Evolutionary conservation across 2,113 vertebrate species (phyloP).

Genomic region (Burhinus bistriatus): DNA sequence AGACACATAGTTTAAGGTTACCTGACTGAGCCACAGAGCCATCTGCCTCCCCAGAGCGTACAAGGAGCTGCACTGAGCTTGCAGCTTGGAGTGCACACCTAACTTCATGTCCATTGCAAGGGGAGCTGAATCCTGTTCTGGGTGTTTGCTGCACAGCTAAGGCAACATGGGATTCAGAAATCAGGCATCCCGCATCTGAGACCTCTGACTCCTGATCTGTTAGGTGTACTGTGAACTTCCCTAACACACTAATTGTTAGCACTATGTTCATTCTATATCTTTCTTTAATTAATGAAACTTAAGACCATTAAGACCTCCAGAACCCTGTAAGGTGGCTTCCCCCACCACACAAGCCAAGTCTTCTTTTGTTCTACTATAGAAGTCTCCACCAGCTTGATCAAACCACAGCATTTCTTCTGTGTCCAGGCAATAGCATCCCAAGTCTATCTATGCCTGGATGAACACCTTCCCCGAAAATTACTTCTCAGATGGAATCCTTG

Average conservation of each 20-base stretch:
- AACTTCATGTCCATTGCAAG: accelerated
- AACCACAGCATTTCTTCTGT: background rate
- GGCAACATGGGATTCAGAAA: background rate
- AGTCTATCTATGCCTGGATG: background rate
- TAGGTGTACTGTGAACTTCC: background rate
- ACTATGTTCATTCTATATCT: background rate
- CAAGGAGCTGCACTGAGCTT: background rate
- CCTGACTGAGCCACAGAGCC: background rate
- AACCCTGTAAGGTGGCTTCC: background rate
- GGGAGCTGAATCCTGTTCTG: background rate
- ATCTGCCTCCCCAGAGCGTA: background rate
- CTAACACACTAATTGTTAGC: background rate
- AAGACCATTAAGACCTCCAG: background rate
- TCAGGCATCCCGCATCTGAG: background rate
- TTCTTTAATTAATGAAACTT: background rate
- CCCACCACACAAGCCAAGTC: background rate
- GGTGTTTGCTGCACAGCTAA: background rate
- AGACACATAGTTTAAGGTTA: background rate
- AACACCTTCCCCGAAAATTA: background rate
- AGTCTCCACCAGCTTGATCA: background rate
- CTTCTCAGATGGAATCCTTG: background rate
- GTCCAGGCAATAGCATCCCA: background rate
- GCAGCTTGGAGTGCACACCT: background rate
- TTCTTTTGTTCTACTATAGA: background rate
- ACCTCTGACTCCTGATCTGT: background rate